Percentiles rank a stretch among this genome's conserved stretches.
phyloP scores from a whole-genome alignment of 2,797 vertebrate genomes.

The Microctenopoma stevenorrisi region DNA sequence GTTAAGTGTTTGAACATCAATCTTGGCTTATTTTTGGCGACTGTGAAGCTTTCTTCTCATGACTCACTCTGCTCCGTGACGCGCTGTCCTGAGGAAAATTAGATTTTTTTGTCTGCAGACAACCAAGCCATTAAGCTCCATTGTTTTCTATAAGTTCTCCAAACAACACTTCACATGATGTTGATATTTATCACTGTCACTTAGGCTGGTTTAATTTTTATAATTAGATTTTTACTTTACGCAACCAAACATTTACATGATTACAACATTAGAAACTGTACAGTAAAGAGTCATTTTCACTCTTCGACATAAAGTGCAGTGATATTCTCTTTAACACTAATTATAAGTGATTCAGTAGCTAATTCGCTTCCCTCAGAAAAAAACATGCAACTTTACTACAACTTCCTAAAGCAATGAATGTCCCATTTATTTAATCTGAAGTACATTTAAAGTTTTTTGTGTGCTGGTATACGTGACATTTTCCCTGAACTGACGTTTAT shows the following conservation, averaged over 20 bases:
- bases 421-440: neutral
- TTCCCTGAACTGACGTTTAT: neutral
- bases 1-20: conserved; percentile 57
- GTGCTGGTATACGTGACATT: neutral
- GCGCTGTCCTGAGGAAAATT: conserved; percentile 55
- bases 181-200: conserved; percentile 35
- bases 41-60: conserved; percentile 39
- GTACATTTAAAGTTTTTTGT: neutral
- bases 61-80: conserved; percentile 60
- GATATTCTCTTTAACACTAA: neutral
- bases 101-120: conserved; percentile 59
- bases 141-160: conserved; percentile 50
- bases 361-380: conserved; percentile 7
- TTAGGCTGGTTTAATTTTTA: conserved; percentile 20
- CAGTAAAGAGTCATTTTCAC: neutral
- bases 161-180: conserved; percentile 49
- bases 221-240: conserved; percentile 9
- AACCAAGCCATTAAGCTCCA: conserved; percentile 54
- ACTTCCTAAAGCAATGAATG: conserved; percentile 22
- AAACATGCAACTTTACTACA: conserved; percentile 8
- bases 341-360: conserved; percentile 9
- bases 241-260: conserved; percentile 1
- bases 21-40: conserved; percentile 50
- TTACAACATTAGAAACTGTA: neutral
- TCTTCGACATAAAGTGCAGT: conserved; percentile 8